Evolutionary conservation across 2,888 invertebrate genomes (phyloP).

Genomic region (Carcina quercana): DNA sequence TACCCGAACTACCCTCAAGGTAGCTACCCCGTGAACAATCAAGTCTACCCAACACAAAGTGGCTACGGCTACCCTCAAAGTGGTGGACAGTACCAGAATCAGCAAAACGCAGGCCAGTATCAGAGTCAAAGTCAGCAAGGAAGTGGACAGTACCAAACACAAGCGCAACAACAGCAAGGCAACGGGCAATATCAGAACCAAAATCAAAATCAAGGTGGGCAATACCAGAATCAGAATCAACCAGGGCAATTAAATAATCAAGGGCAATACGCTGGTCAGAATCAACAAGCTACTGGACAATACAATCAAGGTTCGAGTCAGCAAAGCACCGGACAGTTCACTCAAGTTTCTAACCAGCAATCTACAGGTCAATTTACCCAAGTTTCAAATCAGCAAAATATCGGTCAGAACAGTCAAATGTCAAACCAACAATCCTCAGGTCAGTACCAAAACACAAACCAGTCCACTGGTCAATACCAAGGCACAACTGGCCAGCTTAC

Average conservation of each 20-base stretch:
- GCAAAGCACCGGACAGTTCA: not conserved
- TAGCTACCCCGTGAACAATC: slow-evolving; percentile 17
- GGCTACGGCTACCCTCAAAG: slow-evolving; percentile 13
- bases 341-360: slow-evolving; percentile 2
- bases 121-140: slow-evolving; percentile 1
- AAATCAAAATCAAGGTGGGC: slow-evolving; percentile 1
- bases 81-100: slow-evolving; percentile 14
- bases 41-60: slow-evolving; percentile 20
- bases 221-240: slow-evolving; percentile 4
- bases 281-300: slow-evolving; percentile 5
- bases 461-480: slow-evolving; percentile 6
- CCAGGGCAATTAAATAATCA: too few relatives aligned
- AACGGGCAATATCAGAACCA: slow-evolving; percentile 2
- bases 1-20: slow-evolving; percentile 13
- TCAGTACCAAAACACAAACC: slow-evolving; percentile 7
- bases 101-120: slow-evolving; percentile 7
- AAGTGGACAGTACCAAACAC: slow-evolving; percentile 5
- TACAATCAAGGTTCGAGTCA: slow-evolving; percentile 1
- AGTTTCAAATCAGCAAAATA: slow-evolving; percentile 15
- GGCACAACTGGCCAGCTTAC: slow-evolving; percentile 9
- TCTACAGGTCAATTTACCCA: slow-evolving; percentile 17
- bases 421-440: slow-evolving; percentile 8
- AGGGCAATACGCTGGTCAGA: slow-evolving; percentile 9
- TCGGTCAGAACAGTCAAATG: slow-evolving; percentile 6
- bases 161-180: slow-evolving; percentile 2